Percentiles rank a stretch among this genome's conserved stretches.
These are phyloP conservation scores for Neomonachus schauinslandi DNA, from an alignment of 2,113 vertebrate species.

Conservation along the genomic window DNA sequence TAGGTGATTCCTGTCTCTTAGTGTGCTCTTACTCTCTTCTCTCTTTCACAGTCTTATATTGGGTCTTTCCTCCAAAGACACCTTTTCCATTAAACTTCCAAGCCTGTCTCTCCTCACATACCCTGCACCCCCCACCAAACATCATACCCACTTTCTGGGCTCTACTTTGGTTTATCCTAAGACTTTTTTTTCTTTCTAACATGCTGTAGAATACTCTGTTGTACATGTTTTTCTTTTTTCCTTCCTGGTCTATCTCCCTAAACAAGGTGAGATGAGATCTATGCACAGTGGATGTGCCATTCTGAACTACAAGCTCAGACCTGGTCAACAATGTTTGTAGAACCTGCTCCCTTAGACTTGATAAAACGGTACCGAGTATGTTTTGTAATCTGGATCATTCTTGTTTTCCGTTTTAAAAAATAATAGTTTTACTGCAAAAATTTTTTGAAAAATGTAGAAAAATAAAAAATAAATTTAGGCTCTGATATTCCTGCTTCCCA, in stretches of 20 bases:
- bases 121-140: no score
- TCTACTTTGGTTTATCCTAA: not conserved
- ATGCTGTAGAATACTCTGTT: not conserved
- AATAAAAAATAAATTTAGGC: not conserved
- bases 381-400: not conserved
- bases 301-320: not conserved
- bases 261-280: fast-evolving
- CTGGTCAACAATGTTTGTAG: fast-evolving
- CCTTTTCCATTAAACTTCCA: not conserved
- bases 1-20: fast-evolving
- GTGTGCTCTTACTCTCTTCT: not conserved
- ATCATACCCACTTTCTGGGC: not conserved
- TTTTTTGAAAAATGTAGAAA: not conserved
- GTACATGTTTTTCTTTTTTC: fast-evolving
- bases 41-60: not conserved
- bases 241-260: not conserved
- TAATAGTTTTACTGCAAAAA: not conserved
- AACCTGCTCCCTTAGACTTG: not conserved
- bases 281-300: no score
- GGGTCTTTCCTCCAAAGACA: not conserved
- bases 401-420: not conserved
- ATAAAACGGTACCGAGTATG: fast-evolving
- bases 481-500: not conserved
- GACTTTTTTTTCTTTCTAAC: not conserved
- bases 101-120: no score